Base-by-base conservation (phyloP, 2,113 vertebrate genomes). In the Dryoscopus gambensis region DNA sequence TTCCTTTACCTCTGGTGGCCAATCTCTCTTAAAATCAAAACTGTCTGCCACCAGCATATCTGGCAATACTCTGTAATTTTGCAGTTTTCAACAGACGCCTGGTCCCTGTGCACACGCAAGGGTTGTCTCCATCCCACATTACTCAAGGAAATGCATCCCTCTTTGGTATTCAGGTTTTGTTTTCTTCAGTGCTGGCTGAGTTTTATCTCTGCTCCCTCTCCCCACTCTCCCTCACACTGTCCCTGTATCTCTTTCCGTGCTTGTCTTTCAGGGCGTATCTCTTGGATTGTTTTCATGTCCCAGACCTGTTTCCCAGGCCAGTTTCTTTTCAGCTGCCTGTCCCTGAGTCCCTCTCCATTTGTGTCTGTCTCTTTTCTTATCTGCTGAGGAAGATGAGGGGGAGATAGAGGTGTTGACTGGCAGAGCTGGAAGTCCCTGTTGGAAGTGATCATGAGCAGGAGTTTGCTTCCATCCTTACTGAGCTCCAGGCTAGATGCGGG, bases 1-100 rank as follows among this genome's bases (percentile, higher is more conserved):
- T 91, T 96, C 73, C 62, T 80, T 87, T 96, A 83, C 82, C 92
- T 94, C 94, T 91, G 77, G 93, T 90, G 93, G 93, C 78, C 93
- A 79, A 77, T 94, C 93, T 92, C 60, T 75, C 78, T 91, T 46
- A 19, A 87, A 87, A 92, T 95, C 95, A 94, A 40, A 77, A 64
- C 91, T 93, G 82, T 69, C 71, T 93, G 84, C 84, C 87, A 90
- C 78, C 84, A 82, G 89, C 0, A 0, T 56, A 40, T 69, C 82
- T 60, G 59, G 57, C 9, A 20, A 67, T 63, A 39, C 42, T 52
- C 82, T 47, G 68, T 91, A 93, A 95, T 94, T 89, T 77, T 9
- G 2, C 40, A 67, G 77, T 30, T 93, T 52, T 93, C 39, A 53
- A 53, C 86, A 86, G 67, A 67, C 27, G 5, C 33, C 22, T 4